Base-by-base conservation (phyloP, 2,888 invertebrate species). In the Nemoura dubitans region DNA sequence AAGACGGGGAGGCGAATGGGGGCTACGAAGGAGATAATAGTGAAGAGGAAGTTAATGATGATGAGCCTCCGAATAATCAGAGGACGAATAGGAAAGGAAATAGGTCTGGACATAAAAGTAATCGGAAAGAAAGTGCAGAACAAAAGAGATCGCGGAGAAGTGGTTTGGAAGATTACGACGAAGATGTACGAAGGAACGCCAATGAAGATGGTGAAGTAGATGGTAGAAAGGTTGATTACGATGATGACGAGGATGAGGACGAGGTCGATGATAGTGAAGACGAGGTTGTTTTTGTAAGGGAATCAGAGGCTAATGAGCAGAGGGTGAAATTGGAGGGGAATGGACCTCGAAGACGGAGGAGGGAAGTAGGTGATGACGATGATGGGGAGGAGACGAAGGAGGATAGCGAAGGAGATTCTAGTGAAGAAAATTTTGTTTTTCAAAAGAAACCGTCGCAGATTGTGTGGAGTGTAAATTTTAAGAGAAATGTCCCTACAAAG, bases 351-450 rank as follows among this genome's bases (percentile, higher is more conserved):
- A 36, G 36, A 36, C 10, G 10, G 3, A 10, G 36, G 36, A 36
- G 36, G 36, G 36, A 36, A 36, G 10, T 76, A n/a, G 84, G 16
- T 27, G 80, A 76, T 27, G 78, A 85, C 29, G 29, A 77, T 21
- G 85, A 59, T 77, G 21, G 26, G 21, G n/a, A 83, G 14, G 1
- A 16, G 29, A 27, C 36, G 21, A 26, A 83, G 14, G 1, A 16
- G 29, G 78, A 85, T 16, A 59, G 42, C 42, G 84, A 76, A 36
- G 86, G 77, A 3, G 86, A 84, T 27, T 84, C 30, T 29, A 85
- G 43, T 21, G 86, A 10, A 77, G 59, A 78, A 36, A 83, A 78
- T 80, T 43, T 26, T 28, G 59, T 14, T n/a, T 0, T 16, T 21
- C 1, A 80, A 59, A 80, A 78, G 26, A 30, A 76, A 26, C 36